These are phyloP conservation scores for Cinclus cinclus DNA, from an alignment of 2,113 vertebrate genomes.

Conservation along the genomic window DNA sequence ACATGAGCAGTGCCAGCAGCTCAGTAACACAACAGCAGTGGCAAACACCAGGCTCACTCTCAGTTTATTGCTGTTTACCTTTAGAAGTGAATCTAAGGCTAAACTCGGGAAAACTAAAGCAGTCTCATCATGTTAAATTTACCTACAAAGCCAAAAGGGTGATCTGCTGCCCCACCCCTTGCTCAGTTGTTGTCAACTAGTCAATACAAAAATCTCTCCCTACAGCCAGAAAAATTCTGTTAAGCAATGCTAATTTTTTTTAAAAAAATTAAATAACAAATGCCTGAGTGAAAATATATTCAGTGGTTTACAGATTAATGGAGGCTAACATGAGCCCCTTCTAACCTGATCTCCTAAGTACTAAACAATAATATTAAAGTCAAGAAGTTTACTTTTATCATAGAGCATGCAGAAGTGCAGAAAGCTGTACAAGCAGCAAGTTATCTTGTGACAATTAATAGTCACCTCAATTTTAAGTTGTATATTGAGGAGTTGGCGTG, in stretches of 20 bases:
- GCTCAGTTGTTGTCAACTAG: not conserved
- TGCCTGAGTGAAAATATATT: not conserved
- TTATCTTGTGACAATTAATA: not conserved
- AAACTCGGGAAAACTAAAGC: not conserved
- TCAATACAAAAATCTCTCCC: not conserved
- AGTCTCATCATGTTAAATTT: not conserved
- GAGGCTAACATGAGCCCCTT: not conserved
- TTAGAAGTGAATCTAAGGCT: not conserved
- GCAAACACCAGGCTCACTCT: not conserved
- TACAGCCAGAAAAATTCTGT: not conserved
- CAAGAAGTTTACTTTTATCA: not conserved
- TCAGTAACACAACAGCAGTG: not conserved
- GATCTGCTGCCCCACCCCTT: not conserved
- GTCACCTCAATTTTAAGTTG: not conserved
- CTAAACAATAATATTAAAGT: not conserved
- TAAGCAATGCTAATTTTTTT: not conserved
- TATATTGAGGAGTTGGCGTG: fast-evolving
- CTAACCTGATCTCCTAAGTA: not conserved
- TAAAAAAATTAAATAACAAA: not conserved
- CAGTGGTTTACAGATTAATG: not conserved
- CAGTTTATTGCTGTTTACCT: not conserved
- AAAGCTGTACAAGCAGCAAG: not conserved
- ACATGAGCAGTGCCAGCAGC: fast-evolving
- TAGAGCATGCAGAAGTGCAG: not conserved
- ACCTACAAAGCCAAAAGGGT: not conserved